Conservation (phyloP, 2,888 invertebrate genomes). For the Agapostemon virescens region DNA sequence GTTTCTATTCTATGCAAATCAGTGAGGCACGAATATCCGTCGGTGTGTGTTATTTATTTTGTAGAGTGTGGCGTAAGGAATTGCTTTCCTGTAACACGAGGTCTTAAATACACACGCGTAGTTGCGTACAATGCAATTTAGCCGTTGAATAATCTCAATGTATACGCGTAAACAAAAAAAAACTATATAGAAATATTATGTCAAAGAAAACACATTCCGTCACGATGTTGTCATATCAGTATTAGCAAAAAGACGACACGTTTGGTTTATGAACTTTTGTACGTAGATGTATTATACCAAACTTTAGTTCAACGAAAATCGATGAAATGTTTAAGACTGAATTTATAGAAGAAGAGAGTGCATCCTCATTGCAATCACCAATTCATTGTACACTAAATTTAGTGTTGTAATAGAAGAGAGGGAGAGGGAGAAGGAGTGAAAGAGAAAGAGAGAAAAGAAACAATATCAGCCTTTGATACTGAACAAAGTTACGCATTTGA, state of each 20-base stretch:
- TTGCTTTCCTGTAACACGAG: slow-evolving; percentile 59
- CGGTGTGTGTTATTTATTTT: slow-evolving; percentile 42
- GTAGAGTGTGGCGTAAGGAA: slow-evolving; percentile 59
- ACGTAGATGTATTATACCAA: slow-evolving; percentile 64
- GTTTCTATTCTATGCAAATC: slow-evolving; percentile 42
- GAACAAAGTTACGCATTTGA: slow-evolving; percentile 76
- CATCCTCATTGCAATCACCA: slow-evolving; percentile 76
- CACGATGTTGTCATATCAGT: slow-evolving; percentile 72
- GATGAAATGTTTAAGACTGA: slow-evolving; percentile 79
- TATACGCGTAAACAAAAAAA: slow-evolving; percentile 51
- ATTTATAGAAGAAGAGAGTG: slow-evolving; percentile 75
- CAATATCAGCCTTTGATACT: slow-evolving; percentile 79
- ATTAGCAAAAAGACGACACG: slow-evolving; percentile 54
- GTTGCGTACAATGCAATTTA: slow-evolving; percentile 57
- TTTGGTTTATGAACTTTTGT: slow-evolving; percentile 64
- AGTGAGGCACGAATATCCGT: slow-evolving; percentile 47
- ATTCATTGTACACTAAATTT: slow-evolving; percentile 74
- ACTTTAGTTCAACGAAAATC: slow-evolving; percentile 68
- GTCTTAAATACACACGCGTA: slow-evolving; percentile 52
- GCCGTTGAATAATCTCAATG: slow-evolving; percentile 61
- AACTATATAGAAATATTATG: slow-evolving; percentile 58
- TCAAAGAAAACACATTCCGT: slow-evolving; percentile 66
- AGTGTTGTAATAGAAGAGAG: slow-evolving; percentile 63
- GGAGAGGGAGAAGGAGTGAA: background rate
- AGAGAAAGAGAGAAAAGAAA: slow-evolving; percentile 46